Evolutionary conservation across 2,888 invertebrate species (phyloP).

Genomic region (Latrodectus elegans): DNA sequence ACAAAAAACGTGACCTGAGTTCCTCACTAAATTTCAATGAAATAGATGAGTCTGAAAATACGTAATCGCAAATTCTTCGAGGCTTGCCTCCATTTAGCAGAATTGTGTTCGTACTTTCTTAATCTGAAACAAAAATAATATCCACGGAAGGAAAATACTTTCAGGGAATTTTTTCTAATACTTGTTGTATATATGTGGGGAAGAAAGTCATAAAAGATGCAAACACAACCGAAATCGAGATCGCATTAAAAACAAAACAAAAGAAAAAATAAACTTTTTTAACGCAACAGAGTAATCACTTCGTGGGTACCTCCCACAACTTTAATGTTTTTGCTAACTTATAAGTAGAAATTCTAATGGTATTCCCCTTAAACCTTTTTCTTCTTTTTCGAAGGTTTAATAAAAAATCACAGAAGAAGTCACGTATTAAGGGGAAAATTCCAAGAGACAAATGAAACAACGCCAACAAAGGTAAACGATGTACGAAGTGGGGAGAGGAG

Average conservation of each 20-base stretch:
- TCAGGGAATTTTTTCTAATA: too few relatives aligned
- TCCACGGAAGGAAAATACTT: too few relatives aligned
- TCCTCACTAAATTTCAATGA: not conserved
- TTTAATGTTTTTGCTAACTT: conserved; percentile 37
- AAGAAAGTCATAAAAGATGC: conserved; percentile 21
- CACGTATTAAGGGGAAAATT: conserved; percentile 31
- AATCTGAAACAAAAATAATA: not conserved
- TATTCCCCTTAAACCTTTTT: conserved; percentile 25
- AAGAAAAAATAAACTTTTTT: conserved; percentile 26
- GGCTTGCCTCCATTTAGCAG: not conserved
- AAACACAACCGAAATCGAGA: not conserved
- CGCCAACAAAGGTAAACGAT: not conserved
- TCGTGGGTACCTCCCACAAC: not conserved
- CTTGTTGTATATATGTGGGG: not conserved
- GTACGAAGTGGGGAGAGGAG: conserved; percentile 2
- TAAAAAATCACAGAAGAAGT: conserved; percentile 29
- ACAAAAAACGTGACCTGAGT: too few relatives aligned
- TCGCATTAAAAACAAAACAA: not conserved
- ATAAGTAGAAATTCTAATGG: conserved; percentile 47
- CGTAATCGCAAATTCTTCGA: not conserved
- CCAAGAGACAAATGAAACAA: conserved; percentile 38
- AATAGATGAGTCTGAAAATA: not conserved
- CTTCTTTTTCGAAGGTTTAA: not conserved
- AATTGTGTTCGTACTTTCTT: not conserved
- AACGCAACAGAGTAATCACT: conserved; percentile 45